These are phyloP conservation scores for Enhydra lutris DNA, from an alignment of 2,113 vertebrate species.

Conservation along the genomic window DNA sequence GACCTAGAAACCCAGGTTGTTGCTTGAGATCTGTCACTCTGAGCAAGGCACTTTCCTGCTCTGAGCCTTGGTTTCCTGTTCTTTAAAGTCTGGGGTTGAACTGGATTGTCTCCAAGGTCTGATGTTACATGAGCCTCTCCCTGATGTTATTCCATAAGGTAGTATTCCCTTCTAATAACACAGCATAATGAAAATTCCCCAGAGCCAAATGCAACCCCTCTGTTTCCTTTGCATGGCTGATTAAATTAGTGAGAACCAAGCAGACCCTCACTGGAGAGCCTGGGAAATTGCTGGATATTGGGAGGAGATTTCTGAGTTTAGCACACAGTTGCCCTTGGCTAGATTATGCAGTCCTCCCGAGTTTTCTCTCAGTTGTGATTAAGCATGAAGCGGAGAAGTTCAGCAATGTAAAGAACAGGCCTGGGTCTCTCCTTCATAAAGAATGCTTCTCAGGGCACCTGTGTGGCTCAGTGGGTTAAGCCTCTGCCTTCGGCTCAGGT, in stretches of 20 bases:
- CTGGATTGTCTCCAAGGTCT: slow-evolving; percentile 33
- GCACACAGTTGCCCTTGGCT: slow-evolving; percentile 34
- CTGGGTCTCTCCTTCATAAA: not conserved
- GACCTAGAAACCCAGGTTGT: not conserved
- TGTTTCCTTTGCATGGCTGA: slow-evolving; percentile 33
- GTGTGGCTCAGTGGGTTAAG: too few species aligned
- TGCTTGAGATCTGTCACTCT: slow-evolving; percentile 20
- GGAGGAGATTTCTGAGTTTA: not conserved
- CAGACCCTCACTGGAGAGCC: not conserved
- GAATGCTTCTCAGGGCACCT: not conserved
- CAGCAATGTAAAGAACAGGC: not conserved
- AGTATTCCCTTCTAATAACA: slow-evolving; percentile 25
- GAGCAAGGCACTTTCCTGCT: not conserved
- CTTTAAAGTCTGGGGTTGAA: slow-evolving; percentile 24
- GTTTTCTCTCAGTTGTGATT: not conserved
- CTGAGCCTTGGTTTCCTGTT: slow-evolving; percentile 38
- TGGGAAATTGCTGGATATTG: slow-evolving; percentile 4
- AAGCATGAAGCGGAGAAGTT: not conserved
- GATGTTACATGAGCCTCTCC: slow-evolving; percentile 3
- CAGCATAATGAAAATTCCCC: slow-evolving; percentile 16
- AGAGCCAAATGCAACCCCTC: slow-evolving; percentile 40
- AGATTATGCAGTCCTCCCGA: not conserved
- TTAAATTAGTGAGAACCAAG: slow-evolving; percentile 46
- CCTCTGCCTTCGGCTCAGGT: too few species aligned
- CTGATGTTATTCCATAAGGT: slow-evolving; percentile 23